Percentiles rank a stretch among this genome's conserved stretches.
Conservation (phyloP, 2,113 vertebrate species). For the Melanotaenia duboulayi region DNA sequence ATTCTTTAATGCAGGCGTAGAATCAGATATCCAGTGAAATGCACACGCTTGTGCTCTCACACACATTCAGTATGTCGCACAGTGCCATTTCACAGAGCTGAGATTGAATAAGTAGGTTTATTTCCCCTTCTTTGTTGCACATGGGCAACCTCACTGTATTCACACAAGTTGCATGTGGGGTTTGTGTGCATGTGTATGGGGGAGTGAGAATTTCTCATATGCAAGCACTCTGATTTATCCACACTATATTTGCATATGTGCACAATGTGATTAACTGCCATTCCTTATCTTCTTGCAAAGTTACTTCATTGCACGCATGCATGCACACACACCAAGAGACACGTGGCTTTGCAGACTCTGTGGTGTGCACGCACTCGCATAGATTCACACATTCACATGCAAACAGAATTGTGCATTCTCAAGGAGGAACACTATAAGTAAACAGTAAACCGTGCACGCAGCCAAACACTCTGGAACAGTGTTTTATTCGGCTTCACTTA, state of each 20-base stretch:
- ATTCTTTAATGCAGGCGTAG: not conserved
- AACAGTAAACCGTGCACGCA: constrained; percentile 39
- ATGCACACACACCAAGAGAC: not conserved
- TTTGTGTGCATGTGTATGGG: constrained; percentile 6
- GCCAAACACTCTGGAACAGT: constrained; percentile 36
- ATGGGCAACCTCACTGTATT: constrained; percentile 23
- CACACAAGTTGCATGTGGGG: constrained; percentile 15
- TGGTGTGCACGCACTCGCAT: not conserved
- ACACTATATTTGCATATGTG: constrained; percentile 67
- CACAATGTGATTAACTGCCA: constrained; percentile 72
- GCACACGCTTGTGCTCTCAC: not conserved
- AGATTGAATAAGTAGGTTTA: constrained; percentile 45
- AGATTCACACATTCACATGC: constrained; percentile 5
- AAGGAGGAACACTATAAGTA: constrained; percentile 41
- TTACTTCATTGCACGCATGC: constrained; percentile 27
- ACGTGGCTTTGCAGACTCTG: not conserved
- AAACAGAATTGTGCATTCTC: constrained; percentile 12
- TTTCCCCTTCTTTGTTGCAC: constrained; percentile 19
- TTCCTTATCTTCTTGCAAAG: constrained; percentile 58
- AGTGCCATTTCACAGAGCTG: constrained; percentile 11
- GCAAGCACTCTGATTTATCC: constrained; percentile 60
- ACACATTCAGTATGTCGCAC: constrained; percentile 4
- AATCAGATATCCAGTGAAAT: constrained; percentile 11
- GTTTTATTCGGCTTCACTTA: constrained; percentile 40
- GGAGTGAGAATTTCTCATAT: constrained; percentile 52